These are phyloP conservation scores for Ochropleura plecta DNA, from an alignment of 2,888 invertebrate species.

Conservation along the genomic window DNA sequence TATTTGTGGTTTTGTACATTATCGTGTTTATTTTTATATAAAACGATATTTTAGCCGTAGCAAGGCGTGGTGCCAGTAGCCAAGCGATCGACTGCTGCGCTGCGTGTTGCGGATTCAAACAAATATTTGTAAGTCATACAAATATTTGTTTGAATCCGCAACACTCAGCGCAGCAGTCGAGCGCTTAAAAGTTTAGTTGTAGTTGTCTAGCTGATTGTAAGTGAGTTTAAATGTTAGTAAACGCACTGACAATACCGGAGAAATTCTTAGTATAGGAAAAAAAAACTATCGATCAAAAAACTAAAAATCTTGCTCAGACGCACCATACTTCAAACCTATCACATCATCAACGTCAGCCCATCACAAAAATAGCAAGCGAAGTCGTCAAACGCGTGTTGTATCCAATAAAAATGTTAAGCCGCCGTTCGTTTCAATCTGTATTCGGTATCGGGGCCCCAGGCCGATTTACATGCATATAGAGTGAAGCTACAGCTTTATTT, in stretches of 20 bases:
- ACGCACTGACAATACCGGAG: too few species aligned
- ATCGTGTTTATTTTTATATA: neutral
- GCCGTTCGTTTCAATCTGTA: conserved; percentile 84
- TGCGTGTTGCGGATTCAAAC: too few species aligned
- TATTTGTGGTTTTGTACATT: neutral
- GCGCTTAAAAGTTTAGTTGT: too few species aligned
- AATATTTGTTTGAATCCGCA: too few species aligned
- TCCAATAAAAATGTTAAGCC: conserved; percentile 86
- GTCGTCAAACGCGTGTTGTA: conserved; percentile 69
- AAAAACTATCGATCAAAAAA: neutral
- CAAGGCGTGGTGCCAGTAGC: neutral
- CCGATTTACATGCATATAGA: conserved; percentile 87
- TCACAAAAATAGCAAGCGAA: conserved; percentile 52
- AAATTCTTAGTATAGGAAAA: too few species aligned
- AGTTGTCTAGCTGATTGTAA: too few species aligned
- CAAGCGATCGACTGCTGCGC: too few species aligned
- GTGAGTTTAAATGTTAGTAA: too few species aligned
- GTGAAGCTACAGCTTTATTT: conserved; percentile 76
- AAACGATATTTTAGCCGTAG: neutral
- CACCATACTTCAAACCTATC: conserved; percentile 20
- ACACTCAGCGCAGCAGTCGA: too few species aligned
- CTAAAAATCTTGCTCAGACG: conserved; percentile 1
- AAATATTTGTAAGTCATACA: too few species aligned
- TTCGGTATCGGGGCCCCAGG: conserved; percentile 78
- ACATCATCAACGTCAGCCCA: conserved; percentile 35